Evolutionary conservation across 2,113 vertebrate genomes (phyloP).

Genomic region (Psophia crepitans): DNA sequence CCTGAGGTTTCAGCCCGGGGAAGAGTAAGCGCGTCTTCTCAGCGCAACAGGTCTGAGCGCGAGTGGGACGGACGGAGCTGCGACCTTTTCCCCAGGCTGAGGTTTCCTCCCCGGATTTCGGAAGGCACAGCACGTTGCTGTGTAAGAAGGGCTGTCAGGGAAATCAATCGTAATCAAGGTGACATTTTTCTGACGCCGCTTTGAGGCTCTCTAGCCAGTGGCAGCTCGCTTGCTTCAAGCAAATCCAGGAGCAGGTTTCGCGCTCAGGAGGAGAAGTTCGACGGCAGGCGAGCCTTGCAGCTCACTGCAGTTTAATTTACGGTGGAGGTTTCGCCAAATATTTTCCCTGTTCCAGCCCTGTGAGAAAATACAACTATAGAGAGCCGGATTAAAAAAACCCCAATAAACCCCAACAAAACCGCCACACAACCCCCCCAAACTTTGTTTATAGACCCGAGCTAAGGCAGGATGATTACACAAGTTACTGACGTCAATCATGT

Average conservation of each 20-base stretch:
- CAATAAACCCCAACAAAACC: too few species aligned
- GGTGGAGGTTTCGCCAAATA: background rate
- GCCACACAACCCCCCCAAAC: background rate
- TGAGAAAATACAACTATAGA: background rate
- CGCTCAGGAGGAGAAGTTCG: background rate
- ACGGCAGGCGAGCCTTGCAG: fast-evolving
- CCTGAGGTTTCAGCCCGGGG: background rate
- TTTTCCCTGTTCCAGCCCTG: background rate
- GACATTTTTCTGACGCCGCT: background rate
- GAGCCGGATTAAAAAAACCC: background rate
- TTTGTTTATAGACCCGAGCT: background rate
- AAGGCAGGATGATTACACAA: background rate
- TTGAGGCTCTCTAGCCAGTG: background rate
- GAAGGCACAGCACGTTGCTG: background rate
- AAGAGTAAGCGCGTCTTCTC: background rate
- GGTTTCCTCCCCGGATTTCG: background rate
- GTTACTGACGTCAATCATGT: conserved; percentile 38
- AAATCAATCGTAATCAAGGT: background rate
- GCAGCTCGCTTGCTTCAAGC: background rate
- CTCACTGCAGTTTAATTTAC: background rate
- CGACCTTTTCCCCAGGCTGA: background rate
- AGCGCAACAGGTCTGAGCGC: background rate
- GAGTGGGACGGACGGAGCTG: background rate
- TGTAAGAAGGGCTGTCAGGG: background rate
- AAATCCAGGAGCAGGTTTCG: background rate